Evolutionary conservation across 2,888 invertebrate genomes (phyloP), one percentile per base, ranked within the genome.

Genomic region (Camponotus fellah): DNA sequence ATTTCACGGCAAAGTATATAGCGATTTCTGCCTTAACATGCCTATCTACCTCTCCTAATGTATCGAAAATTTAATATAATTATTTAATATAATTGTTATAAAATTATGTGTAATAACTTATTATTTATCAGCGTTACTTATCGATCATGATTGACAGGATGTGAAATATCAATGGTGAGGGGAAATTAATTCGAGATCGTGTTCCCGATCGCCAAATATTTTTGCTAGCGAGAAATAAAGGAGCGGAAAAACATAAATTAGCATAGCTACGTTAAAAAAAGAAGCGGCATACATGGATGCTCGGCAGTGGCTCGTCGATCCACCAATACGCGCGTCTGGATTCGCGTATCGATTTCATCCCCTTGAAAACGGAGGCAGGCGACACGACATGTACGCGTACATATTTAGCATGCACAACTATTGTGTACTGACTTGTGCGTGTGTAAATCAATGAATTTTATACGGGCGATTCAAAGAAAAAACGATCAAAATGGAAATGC

Each of bases 281-380:
- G 21, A 34, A 46, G 49, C 17, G 43, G 43, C 71, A 14, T 5
- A 32, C 21, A 21, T 58, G 58, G 34, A 72, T 17, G 40, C 17
- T 21, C 65, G 53, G 32, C 56, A 49, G 14, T 79, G 77, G 69
- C 77, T 56, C n/a, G 68, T 77, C 40, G 40, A 71, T 58, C 21
- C 43, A 37, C 79, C 79, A 80, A 60, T 80, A 60, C 79, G 72
- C 72, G 60, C 79, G 79, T 80, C 53, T 46, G 72, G 72, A 80
- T 72, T 80, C 79, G 49, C 49, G 72, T 80, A 80, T 80, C 79
- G 79, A 80, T 80, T 80, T 80, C 79, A 80, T 72, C 79, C 60
- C 46, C 60, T 58, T 60, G 72, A 58, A 58, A 79, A 58, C 71
- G 71, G 69, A 14, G 77, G 9, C 17, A 34, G 58, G 12, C 43